These are phyloP conservation scores for Leucopternis melanops DNA, from an alignment of 2,113 vertebrate genomes.

Conservation along the genomic window DNA sequence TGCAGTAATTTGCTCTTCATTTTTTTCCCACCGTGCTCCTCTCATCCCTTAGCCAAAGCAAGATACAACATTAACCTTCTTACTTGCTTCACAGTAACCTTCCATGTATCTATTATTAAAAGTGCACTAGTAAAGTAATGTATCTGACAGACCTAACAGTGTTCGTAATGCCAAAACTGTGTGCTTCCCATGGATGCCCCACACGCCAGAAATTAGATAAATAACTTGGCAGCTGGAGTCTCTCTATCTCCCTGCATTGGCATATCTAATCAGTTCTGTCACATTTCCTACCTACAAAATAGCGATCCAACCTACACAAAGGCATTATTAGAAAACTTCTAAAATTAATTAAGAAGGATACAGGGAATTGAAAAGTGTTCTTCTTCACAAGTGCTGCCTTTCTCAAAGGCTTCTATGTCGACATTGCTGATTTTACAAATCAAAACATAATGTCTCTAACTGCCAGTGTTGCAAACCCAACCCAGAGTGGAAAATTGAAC, in stretches of 20 bases:
- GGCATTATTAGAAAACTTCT: not conserved
- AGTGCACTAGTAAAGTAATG: not conserved
- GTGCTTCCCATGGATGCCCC: not conserved
- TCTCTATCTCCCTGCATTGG: not conserved
- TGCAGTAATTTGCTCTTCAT: not conserved
- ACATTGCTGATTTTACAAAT: not conserved
- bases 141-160: not conserved
- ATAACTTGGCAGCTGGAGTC: not conserved
- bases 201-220: not conserved
- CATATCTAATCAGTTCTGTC: not conserved
- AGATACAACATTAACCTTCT: rapidly evolving
- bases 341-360: not conserved
- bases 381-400: not conserved
- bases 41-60: not conserved
- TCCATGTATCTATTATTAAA: not conserved
- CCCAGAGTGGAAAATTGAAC: not conserved
- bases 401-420: not conserved
- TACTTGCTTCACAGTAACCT: not conserved
- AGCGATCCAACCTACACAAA: not conserved
- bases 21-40: not conserved
- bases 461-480: not conserved
- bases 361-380: not conserved
- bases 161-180: not conserved
- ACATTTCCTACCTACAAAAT: not conserved
- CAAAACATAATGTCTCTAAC: not conserved